phyloP scores from a whole-genome alignment of 2,113 vertebrate species.

The Sialia sialis region DNA sequence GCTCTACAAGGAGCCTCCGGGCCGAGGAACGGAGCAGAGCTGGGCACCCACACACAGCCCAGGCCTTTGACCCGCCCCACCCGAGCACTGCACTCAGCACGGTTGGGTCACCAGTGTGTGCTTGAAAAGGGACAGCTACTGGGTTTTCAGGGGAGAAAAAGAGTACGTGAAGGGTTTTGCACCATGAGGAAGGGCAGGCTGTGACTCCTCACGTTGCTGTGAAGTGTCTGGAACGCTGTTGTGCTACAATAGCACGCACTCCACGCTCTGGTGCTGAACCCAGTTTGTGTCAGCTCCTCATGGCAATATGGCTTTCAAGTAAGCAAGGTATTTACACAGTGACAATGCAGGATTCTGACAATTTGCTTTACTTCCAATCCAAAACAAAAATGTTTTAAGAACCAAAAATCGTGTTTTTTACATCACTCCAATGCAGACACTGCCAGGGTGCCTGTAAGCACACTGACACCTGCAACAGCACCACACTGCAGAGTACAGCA shows the following conservation, averaged over 20 bases:
- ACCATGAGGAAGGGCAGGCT: neutral
- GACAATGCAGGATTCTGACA: too few relatives aligned
- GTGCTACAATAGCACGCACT: accelerated
- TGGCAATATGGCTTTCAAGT: neutral
- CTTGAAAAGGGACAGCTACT: accelerated
- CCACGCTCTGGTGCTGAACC: accelerated
- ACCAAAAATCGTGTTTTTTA: neutral
- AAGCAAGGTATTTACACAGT: neutral
- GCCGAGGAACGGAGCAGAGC: neutral
- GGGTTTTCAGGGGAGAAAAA: neutral
- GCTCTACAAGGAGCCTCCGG: neutral
- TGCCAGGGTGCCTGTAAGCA: neutral
- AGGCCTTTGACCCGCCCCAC: too few relatives aligned
- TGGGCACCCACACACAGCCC: neutral
- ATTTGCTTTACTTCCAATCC: neutral
- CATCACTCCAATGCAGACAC: neutral
- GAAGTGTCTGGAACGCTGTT: accelerated
- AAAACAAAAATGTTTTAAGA: neutral
- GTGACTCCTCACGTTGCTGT: accelerated
- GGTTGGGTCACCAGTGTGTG: neutral
- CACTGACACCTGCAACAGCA: neutral
- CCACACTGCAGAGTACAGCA: neutral
- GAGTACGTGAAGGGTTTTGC: neutral
- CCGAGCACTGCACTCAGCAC: accelerated
- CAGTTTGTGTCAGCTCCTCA: accelerated